Evolutionary conservation across 1,140 invertebrate genomes (phyloP).

Genomic region (Ruditapes philippinarum): DNA sequence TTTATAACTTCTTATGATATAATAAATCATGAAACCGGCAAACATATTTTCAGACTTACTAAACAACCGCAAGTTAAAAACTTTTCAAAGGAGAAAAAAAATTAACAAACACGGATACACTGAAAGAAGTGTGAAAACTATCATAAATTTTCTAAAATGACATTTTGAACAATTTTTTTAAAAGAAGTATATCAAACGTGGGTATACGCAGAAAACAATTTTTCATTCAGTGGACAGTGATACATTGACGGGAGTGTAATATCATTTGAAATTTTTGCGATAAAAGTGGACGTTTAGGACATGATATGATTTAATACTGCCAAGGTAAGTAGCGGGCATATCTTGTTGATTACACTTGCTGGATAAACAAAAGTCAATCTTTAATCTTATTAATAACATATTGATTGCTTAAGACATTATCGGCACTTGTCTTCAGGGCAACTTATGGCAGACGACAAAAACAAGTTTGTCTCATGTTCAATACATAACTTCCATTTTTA

Average conservation of each 20-base stretch:
- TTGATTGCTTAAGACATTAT: not conserved
- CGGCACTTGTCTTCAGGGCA: not conserved
- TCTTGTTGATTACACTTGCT: not conserved
- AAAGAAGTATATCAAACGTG: not conserved
- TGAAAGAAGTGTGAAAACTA: too few relatives aligned
- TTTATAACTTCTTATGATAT: not conserved
- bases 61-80: too few relatives aligned
- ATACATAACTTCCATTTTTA: too few relatives aligned
- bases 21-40: too few relatives aligned
- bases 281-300: not conserved
- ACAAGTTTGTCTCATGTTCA: too few relatives aligned
- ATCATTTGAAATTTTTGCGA: not conserved
- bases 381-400: not conserved
- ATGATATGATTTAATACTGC: slow-evolving; percentile 5
- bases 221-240: not conserved
- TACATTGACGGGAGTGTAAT: not conserved
- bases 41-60: too few relatives aligned
- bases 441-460: too few relatives aligned
- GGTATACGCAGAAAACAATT: not conserved
- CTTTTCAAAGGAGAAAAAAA: too few relatives aligned
- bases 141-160: too few relatives aligned
- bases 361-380: slow-evolving; percentile 11
- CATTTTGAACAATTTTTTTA: too few relatives aligned
- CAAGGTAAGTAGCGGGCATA: not conserved
- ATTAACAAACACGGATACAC: too few relatives aligned